A percentile compares a stretch with the other conserved stretches of the same genome.
Evolutionary conservation across 2,113 vertebrate genomes (phyloP).

Genomic region (Alethe castanea): DNA sequence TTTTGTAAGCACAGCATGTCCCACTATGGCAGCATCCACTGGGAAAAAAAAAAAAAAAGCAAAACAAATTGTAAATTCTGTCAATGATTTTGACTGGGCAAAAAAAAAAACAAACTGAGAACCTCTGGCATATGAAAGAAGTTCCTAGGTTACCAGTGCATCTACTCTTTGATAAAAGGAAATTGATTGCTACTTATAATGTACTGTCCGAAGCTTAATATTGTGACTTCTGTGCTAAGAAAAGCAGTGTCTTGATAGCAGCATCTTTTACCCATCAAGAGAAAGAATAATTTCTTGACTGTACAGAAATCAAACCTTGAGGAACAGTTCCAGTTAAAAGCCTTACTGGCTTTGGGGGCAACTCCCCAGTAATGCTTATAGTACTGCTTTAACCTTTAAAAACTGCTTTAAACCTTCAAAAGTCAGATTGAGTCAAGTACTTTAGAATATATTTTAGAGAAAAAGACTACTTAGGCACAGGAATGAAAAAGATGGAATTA

Average conservation of each 20-base stretch:
- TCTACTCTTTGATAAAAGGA: neutral
- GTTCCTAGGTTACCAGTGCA: neutral
- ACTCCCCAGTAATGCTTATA: neutral
- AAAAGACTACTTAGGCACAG: neutral
- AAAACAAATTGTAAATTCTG: neutral
- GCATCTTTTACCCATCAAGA: neutral
- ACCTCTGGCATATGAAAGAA: neutral
- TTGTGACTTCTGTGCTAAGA: neutral
- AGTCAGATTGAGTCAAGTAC: neutral
- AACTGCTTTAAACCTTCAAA: neutral
- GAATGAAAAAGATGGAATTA: neutral
- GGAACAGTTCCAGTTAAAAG: neutral
- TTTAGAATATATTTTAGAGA: neutral
- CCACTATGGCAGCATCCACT: neutral
- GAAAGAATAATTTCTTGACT: neutral
- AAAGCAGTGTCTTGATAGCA: neutral
- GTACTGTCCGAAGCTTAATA: neutral
- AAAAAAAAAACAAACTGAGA: neutral
- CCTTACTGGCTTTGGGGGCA: neutral
- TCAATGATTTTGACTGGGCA: neutral
- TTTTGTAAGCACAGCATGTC: neutral
- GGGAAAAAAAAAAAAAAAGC: neutral
- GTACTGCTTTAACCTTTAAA: neutral
- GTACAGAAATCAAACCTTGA: neutral
- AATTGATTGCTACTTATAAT: neutral